Conservation (phyloP, 2,888 invertebrate genomes). For the Cataglyphis albicans region DNA sequence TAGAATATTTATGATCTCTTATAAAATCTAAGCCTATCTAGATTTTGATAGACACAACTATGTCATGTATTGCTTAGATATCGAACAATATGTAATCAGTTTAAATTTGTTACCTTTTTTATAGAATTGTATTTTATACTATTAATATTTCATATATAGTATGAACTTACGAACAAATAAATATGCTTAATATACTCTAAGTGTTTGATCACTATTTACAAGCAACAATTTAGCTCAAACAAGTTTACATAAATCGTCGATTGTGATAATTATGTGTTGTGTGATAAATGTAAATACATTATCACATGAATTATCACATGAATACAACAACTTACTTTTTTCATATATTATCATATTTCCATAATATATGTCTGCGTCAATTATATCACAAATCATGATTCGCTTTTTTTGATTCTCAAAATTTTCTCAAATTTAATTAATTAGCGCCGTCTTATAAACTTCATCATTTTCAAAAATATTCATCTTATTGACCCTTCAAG, state of each 20-base stretch:
- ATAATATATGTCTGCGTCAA: constrained; percentile 6
- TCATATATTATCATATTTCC: constrained; percentile 1
- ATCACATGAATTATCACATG: constrained; percentile 1
- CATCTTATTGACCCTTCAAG: constrained; percentile 40
- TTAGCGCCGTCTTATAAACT: neutral
- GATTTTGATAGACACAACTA: neutral
- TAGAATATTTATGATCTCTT: neutral
- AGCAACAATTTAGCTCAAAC: constrained; percentile 19
- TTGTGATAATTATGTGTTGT: neutral
- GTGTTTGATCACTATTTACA: constrained; percentile 37
- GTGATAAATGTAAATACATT: neutral
- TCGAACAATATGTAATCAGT: neutral
- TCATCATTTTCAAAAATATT: constrained; percentile 3
- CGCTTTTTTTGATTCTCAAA: constrained; percentile 8
- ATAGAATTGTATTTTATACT: constrained; percentile 33
- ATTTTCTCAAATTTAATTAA: neutral
- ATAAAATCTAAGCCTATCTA: constrained; percentile 10
- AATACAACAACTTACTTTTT: constrained; percentile 10
- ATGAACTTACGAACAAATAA: constrained; percentile 19
- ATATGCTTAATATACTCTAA: constrained; percentile 14
- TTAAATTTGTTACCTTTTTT: constrained; percentile 22
- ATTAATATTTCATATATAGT: constrained; percentile 20
- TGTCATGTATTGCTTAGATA: neutral
- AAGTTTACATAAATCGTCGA: constrained; percentile 22
- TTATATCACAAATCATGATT: constrained; percentile 33